These are phyloP conservation scores for Cyprinodon brontotheroides DNA, from an alignment of 2,113 vertebrate genomes.

Conservation along the genomic window DNA sequence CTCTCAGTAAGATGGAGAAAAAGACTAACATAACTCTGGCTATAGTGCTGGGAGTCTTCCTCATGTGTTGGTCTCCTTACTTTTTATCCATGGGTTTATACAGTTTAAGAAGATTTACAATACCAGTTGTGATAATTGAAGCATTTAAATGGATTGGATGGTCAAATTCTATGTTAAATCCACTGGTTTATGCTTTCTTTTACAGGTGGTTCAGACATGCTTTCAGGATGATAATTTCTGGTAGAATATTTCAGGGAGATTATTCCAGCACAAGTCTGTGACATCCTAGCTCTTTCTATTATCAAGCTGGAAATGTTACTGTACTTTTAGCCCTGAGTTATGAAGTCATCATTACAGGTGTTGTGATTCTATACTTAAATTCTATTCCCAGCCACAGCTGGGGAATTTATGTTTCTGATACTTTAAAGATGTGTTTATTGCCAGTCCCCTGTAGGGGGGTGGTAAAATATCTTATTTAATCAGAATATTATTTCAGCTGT, in stretches of 20 bases:
- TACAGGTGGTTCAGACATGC: slow-evolving; percentile 23
- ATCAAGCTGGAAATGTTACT: too few relatives aligned
- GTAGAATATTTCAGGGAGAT: slow-evolving; percentile 1
- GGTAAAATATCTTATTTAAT: too few relatives aligned
- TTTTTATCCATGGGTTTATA: slow-evolving; percentile 13
- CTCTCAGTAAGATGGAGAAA: slow-evolving; percentile 18
- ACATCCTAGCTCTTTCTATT: not conserved
- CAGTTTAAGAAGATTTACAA: not conserved
- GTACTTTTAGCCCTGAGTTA: too few relatives aligned
- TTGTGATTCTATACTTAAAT: too few relatives aligned
- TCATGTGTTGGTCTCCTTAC: slow-evolving; percentile 29
- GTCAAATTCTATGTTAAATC: slow-evolving; percentile 57
- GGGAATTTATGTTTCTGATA: too few relatives aligned
- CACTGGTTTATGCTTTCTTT: slow-evolving; percentile 27
- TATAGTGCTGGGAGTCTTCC: slow-evolving; percentile 28
- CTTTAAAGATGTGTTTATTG: too few relatives aligned
- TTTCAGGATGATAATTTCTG: slow-evolving; percentile 9
- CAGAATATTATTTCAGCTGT: too few relatives aligned
- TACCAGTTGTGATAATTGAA: slow-evolving; percentile 15
- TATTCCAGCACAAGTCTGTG: not conserved
- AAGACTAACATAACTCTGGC: slow-evolving; percentile 37
- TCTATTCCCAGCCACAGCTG: too few relatives aligned
- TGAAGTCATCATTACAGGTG: too few relatives aligned
- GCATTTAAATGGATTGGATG: slow-evolving; percentile 35
- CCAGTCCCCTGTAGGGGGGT: too few relatives aligned